A percentile compares a stretch with the other conserved stretches of the same genome.
phyloP scores from a whole-genome alignment of 2,797 vertebrate species.

The Gadopsis bispinosus region DNA sequence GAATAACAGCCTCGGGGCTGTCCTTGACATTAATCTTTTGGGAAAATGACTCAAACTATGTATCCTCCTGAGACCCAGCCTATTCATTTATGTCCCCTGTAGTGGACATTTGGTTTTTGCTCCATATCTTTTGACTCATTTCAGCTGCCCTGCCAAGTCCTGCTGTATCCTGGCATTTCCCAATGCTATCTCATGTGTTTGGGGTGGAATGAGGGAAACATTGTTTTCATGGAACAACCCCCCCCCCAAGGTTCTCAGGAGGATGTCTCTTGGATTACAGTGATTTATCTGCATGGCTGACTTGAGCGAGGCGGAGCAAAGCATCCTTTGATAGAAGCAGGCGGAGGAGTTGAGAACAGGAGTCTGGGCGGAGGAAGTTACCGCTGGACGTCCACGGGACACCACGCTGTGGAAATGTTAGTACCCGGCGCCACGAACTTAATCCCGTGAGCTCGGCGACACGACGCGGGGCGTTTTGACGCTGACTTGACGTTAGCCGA shows the following conservation, averaged over 20 bases:
- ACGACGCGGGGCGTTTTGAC: not conserved
- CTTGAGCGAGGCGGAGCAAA: constrained; percentile 77
- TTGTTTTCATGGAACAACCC: no score
- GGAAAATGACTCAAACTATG: not conserved
- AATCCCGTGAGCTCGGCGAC: not conserved
- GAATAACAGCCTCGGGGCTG: not conserved
- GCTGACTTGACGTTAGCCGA: not conserved
- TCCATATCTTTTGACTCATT: no score
- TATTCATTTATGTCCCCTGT: no score
- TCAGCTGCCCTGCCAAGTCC: no score
- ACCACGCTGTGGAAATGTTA: constrained; percentile 1
- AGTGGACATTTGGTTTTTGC: no score
- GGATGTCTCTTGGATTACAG: constrained; percentile 19
- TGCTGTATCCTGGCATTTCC: no score
- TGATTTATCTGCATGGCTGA: constrained; percentile 45
- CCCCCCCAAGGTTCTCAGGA: no score
- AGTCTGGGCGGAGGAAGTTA: constrained; percentile 75
- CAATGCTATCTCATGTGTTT: no score
- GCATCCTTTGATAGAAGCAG: constrained; percentile 70
- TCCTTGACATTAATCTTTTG: not conserved
- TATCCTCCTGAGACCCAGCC: no score
- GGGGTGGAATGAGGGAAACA: no score
- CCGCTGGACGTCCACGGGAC: constrained; percentile 35
- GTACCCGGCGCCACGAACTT: not conserved
- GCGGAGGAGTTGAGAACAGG: constrained; percentile 50